phyloP scores from a whole-genome alignment of 2,888 invertebrate species.

The Cantharis rufa region DNA sequence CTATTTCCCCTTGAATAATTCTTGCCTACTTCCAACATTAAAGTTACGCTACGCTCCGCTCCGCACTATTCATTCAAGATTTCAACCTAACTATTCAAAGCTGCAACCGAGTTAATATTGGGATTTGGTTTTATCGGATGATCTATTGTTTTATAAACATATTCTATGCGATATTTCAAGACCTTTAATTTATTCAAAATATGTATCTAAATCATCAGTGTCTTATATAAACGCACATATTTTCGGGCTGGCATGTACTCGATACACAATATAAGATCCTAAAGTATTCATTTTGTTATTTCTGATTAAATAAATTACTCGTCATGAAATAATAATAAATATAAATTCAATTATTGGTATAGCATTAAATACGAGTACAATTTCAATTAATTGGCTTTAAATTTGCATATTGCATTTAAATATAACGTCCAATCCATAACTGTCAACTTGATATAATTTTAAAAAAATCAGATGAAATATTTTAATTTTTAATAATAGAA shows the following conservation, averaged over 20 bases:
- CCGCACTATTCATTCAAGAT: too few relatives aligned
- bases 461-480: background rate
- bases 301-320: background rate
- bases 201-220: too few relatives aligned
- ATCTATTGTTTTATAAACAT: too few relatives aligned
- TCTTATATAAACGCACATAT: background rate
- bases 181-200: too few relatives aligned
- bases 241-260: background rate
- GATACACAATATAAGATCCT: background rate
- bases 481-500: background rate
- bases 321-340: background rate
- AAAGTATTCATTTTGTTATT: background rate
- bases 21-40: too few relatives aligned
- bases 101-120: too few relatives aligned
- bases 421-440: background rate
- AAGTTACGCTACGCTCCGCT: too few relatives aligned
- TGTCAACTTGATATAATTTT: background rate
- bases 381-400: background rate
- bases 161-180: too few relatives aligned
- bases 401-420: background rate
- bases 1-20: too few relatives aligned
- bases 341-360: background rate
- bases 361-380: background rate
- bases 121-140: too few relatives aligned
- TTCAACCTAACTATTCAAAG: too few relatives aligned